Evolutionary conservation across 2,888 invertebrate species (phyloP).

Genomic region (Allolobophora icterica): DNA sequence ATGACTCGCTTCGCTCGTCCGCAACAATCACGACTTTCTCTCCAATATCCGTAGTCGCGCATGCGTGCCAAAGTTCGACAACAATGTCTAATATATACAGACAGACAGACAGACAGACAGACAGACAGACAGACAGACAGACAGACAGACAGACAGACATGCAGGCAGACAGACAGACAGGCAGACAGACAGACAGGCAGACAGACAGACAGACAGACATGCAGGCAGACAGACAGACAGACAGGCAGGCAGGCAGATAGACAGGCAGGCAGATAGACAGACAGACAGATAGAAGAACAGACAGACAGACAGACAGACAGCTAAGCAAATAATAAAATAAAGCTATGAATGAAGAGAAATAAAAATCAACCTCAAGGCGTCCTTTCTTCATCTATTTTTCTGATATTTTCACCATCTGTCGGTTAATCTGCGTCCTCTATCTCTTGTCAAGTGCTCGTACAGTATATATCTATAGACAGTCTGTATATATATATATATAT

Average conservation of each 20-base stretch:
- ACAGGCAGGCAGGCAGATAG: slow-evolving; percentile 19
- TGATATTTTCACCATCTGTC: too few relatives aligned
- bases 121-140: slow-evolving; percentile 22
- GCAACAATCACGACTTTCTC: slow-evolving; percentile 17
- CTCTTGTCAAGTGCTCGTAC: too few relatives aligned
- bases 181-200: not conserved
- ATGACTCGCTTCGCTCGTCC: not conserved
- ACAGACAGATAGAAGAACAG: slow-evolving; percentile 22
- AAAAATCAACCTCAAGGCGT: too few relatives aligned
- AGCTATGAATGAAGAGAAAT: too few relatives aligned
- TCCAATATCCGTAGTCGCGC: slow-evolving; percentile 17
- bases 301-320: not conserved
- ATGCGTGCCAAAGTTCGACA: slow-evolving; percentile 17
- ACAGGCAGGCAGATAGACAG: slow-evolving; percentile 30
- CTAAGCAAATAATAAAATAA: not conserved
- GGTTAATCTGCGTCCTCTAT: too few relatives aligned
- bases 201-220: not conserved
- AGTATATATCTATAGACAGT: too few relatives aligned
- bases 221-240: slow-evolving; percentile 28
- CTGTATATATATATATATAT: too few relatives aligned
- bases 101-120: slow-evolving; percentile 31
- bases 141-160: slow-evolving; percentile 33
- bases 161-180: slow-evolving; percentile 30
- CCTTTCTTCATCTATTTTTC: too few relatives aligned
- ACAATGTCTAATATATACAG: not conserved